phyloP scores from a whole-genome alignment of 1,140 invertebrate species.

The Tigriopus japonicus region DNA sequence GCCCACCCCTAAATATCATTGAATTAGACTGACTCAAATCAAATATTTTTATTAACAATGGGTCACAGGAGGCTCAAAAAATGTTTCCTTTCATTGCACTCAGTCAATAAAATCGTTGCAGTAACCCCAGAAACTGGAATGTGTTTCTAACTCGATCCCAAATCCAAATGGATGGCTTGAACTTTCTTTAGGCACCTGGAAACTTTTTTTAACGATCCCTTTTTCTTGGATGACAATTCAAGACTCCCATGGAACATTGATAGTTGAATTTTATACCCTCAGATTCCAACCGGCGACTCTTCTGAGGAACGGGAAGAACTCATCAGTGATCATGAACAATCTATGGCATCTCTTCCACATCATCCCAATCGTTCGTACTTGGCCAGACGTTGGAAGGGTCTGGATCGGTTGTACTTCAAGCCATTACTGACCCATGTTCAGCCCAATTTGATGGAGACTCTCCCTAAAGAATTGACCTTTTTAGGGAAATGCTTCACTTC shows the following conservation, averaged over 20 bases:
- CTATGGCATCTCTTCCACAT: background rate
- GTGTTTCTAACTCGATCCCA: too few relatives aligned
- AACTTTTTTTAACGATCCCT: background rate
- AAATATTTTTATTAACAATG: too few relatives aligned
- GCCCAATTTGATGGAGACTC: too few relatives aligned
- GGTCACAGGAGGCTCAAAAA: too few relatives aligned
- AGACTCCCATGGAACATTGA: background rate
- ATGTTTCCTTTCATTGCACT: too few relatives aligned
- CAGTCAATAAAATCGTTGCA: too few relatives aligned
- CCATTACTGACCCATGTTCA: background rate
- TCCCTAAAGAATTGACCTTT: too few relatives aligned
- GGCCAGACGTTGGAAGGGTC: background rate
- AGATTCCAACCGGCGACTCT: conserved; percentile 1
- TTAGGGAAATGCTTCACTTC: too few relatives aligned
- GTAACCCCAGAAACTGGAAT: too few relatives aligned
- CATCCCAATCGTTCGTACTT: background rate
- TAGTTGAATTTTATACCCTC: background rate
- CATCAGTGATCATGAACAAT: background rate
- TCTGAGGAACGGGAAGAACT: background rate
- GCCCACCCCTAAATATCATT: too few relatives aligned
- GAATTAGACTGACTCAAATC: too few relatives aligned
- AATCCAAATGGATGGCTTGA: background rate
- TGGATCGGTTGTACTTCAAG: background rate
- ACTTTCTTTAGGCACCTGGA: background rate
- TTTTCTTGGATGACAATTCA: background rate